Evolutionary conservation across 2,797 vertebrate genomes (phyloP), one percentile per base, ranked within the genome.

Genomic region (Cyprinodon diabolis): DNA sequence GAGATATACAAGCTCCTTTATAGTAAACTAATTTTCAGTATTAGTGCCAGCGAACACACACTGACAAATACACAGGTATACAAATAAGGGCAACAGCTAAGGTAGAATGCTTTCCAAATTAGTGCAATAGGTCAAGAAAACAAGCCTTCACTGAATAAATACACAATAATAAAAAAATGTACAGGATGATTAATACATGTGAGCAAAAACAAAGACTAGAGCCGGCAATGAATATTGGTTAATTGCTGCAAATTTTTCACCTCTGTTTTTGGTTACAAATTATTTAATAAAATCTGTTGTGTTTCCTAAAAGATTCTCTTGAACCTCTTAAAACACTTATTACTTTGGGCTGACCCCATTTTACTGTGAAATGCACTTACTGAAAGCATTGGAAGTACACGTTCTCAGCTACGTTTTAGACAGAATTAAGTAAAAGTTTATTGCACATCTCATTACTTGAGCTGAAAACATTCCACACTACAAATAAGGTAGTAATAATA

Each of bases 41-140:
- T 43, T 63, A n/a, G 37, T 43, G 3, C 9, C 40, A 65, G 21
- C 15, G 21, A 65, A 77, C 67, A 56, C 11, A 14, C 25, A 14
- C 48, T 21, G 6, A 9, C 67, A 43, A 6, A 7, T 37, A 47
- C 1, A 4, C n/a, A 2, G 12, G 47, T 9, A 8, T 1, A 1
- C 1, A 60, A 25, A 70, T 62, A 82, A 87, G 76, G 72, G 68
- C 66, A 87, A 88, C 88, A 92, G 93, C 91, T 92, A 93, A 75
- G 57, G 83, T 75, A 80, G 86, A 85, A 89, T 89, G 91, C 90
- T 93, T 92, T 82, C 74, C 73, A 66, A 92, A 91, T 90, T 80
- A 95, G 94, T 90, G 90, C 95, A 96, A 95, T 94, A 95, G 96
- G 96, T 96, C 96, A 96, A 94, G 95, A 95, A 95, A 95, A 94